Percentiles rank a stretch among this genome's conserved stretches.
Conservation (phyloP, 92 coral and sea anemone genomes). For the Porites evermanni region DNA sequence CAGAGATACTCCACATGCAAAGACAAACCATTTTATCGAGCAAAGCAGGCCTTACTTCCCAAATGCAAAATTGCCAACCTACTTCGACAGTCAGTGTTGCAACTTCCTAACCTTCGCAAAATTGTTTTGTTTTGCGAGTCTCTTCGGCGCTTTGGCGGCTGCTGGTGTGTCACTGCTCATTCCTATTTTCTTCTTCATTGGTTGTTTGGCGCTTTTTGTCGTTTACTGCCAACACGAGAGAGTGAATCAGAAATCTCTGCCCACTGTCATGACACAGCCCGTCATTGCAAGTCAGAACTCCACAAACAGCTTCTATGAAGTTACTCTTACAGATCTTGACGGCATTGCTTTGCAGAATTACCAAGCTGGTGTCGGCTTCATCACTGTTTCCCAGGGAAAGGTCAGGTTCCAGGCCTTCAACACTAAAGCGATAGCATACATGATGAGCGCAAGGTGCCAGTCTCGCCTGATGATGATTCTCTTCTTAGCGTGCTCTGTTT, state of each 20-base stretch:
- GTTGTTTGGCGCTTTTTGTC: constrained; percentile 26
- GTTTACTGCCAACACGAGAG: constrained; percentile 71
- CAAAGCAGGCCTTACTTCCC: constrained; percentile 65
- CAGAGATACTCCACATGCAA: constrained; percentile 46
- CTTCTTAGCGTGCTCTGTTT: constrained; percentile 36
- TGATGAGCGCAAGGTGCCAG: constrained; percentile 50
- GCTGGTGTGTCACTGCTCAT: neutral
- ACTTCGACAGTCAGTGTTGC: constrained; percentile 46
- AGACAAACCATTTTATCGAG: constrained; percentile 68
- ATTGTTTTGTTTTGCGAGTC: constrained; percentile 13
- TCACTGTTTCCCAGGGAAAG: constrained; percentile 47
- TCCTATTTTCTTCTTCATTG: constrained; percentile 33
- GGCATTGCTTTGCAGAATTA: constrained; percentile 70
- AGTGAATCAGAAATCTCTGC: constrained; percentile 60
- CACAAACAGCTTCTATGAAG: constrained; percentile 56
- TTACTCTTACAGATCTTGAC: constrained; percentile 51
- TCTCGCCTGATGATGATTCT: constrained; percentile 65
- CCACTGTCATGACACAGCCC: constrained; percentile 63
- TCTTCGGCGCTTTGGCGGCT: constrained; percentile 47
- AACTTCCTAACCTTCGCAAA: constrained; percentile 18
- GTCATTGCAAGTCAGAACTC: constrained; percentile 34
- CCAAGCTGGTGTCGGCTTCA: constrained; percentile 60
- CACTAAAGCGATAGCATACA: constrained; percentile 28
- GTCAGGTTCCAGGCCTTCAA: constrained; percentile 75
- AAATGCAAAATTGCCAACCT: constrained; percentile 33